Percentiles rank a stretch among this genome's conserved stretches.
phyloP scores from a whole-genome alignment of 2,888 invertebrate genomes.

The Philhelius pedissequus region DNA sequence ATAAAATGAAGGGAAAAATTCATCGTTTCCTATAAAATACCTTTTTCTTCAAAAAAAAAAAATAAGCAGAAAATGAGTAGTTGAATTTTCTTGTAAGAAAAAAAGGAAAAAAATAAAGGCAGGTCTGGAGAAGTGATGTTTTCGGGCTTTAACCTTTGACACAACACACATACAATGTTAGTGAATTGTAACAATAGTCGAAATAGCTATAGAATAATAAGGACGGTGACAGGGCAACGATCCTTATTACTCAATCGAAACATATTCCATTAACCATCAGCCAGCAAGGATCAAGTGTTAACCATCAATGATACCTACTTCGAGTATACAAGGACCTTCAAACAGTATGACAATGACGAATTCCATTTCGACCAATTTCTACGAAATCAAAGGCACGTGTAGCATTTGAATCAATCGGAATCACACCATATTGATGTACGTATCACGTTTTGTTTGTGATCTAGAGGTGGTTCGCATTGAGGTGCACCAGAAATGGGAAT shows the following conservation, averaged over 20 bases:
- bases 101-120: background rate
- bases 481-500: background rate
- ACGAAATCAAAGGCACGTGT: slow-evolving; percentile 15
- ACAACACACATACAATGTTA: background rate
- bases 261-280: background rate
- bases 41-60: background rate
- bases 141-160: background rate
- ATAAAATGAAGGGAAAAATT: slow-evolving; percentile 5
- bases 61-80: background rate
- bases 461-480: background rate
- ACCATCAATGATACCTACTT: background rate
- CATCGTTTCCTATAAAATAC: background rate
- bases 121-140: background rate
- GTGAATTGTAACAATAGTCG: background rate
- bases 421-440: slow-evolving; percentile 48
- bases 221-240: background rate
- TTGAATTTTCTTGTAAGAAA: background rate
- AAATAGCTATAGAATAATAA: background rate
- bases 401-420: slow-evolving; percentile 35
- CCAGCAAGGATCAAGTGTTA: background rate
- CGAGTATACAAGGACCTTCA: background rate
- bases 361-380: slow-evolving; percentile 17
- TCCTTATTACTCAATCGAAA: slow-evolving; percentile 4
- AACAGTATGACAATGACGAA: background rate
- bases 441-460: slow-evolving; percentile 44